Evolutionary conservation across 2,797 vertebrate species (phyloP), one percentile per base, ranked within the genome.

Genomic region (Gallinago solitaria): DNA sequence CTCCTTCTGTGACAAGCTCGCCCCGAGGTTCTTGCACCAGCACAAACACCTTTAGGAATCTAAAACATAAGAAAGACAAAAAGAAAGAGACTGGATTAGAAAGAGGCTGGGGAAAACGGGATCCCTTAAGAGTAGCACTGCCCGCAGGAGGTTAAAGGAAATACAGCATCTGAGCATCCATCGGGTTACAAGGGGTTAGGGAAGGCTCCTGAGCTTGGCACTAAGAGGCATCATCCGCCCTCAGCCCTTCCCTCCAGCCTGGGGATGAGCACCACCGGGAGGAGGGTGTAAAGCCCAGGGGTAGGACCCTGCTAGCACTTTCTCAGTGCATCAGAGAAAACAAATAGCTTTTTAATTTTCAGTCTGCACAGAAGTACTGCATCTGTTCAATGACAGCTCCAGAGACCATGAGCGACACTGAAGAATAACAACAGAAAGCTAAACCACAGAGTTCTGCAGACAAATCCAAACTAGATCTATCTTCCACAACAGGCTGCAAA

Each of bases 41-140:
- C 97, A 97, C 98, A 98, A 96, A 97, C 97, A 96, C 98, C 98
- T 98, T 98, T 99, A 99, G 98, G 99, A 98, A 99, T 99, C 99
- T 99, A 99, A 94, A 98, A 98, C 97, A 98, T 89, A 98, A 98
- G 97, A 98, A 95, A 98, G 77, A 97, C 98, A 95, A 98, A 92
- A 94, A 97, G 97, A 96, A 97, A 97, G 96, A 92, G 92, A 96
- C 60, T 77, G 74, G 51, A 95, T 98, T 98, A 97, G 97, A 93
- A 89, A 73, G 93, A 87, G 81, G 85, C 71, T 19, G 61, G 43
- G 87, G 88, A 25, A 89, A 97, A 94, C 28, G 18, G 89, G 91
- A 71, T 95, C 64, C 83, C 90, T 87, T 27, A 41, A 92, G 88
- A 89, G 90, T 16, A 91, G 94, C 90, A 71, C 69, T 88, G 93